phyloP scores from a whole-genome alignment of 2,797 vertebrate genomes.

The Antennarius maculatus region DNA sequence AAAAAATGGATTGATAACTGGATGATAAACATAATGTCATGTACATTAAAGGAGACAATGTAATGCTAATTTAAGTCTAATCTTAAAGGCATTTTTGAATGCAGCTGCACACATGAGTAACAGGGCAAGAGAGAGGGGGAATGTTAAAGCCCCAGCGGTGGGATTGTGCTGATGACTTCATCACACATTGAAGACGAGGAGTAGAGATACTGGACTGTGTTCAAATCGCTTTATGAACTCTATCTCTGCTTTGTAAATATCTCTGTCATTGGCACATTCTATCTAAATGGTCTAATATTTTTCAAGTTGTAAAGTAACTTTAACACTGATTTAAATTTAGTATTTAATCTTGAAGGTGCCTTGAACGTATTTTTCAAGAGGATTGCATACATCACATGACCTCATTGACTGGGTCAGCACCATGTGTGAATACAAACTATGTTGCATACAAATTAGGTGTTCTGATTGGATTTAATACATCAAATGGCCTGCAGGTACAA shows the following conservation, averaged over 20 bases:
- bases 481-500: too few relatives aligned
- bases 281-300: not conserved
- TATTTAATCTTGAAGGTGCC: too few relatives aligned
- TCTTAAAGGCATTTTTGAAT: conserved; percentile 1
- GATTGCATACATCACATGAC: too few relatives aligned
- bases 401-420: too few relatives aligned
- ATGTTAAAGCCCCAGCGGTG: conserved; percentile 37
- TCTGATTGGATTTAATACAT: too few relatives aligned
- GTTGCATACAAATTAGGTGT: too few relatives aligned
- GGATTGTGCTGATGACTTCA: conserved; percentile 2
- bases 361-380: too few relatives aligned
- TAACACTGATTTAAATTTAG: too few relatives aligned
- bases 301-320: not conserved
- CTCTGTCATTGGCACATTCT: conserved; percentile 10
- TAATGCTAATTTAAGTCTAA: not conserved
- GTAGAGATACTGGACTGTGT: not conserved
- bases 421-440: too few relatives aligned
- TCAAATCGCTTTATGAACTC: conserved; percentile 1
- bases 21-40: not conserved
- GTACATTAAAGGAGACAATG: not conserved
- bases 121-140: conserved; percentile 12
- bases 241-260: conserved; percentile 22
- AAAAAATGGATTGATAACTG: too few relatives aligned
- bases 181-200: too few relatives aligned
- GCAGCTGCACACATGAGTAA: conserved; percentile 11